phyloP scores from a whole-genome alignment of 2,797 vertebrate genomes.

The Chromis chromis region DNA sequence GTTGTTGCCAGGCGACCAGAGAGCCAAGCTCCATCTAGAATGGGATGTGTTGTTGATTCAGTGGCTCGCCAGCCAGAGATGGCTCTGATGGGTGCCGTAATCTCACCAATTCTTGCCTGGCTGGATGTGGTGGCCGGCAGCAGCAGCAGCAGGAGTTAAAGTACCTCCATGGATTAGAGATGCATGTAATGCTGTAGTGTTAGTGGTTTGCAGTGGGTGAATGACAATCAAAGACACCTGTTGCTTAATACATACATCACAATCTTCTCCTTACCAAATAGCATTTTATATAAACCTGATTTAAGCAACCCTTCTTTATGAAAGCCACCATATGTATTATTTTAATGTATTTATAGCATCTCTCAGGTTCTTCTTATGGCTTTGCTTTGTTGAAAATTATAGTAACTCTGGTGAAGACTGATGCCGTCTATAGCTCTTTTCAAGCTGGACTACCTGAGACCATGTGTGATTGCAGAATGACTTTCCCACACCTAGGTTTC shows the following conservation, averaged over 20 bases:
- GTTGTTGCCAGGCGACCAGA: constrained; percentile 83
- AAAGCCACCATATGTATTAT: too few relatives aligned
- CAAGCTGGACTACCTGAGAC: too few relatives aligned
- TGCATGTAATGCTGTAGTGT: constrained; percentile 13
- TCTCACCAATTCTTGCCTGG: constrained; percentile 59
- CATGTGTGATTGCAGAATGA: too few relatives aligned
- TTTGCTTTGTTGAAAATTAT: too few relatives aligned
- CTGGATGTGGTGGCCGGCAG: constrained; percentile 35
- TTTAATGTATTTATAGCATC: too few relatives aligned
- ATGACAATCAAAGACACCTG: constrained; percentile 15
- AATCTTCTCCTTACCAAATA: not conserved
- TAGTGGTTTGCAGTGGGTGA: not conserved
- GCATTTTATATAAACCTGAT: not conserved
- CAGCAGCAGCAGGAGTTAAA: constrained; percentile 40
- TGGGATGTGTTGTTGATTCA: constrained; percentile 81
- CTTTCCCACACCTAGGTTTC: too few relatives aligned
- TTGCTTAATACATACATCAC: not conserved
- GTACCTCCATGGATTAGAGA: constrained; percentile 27
- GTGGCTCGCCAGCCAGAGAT: constrained; percentile 69
- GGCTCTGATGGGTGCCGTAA: constrained; percentile 74
- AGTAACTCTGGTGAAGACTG: not conserved
- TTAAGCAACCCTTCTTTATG: not conserved
- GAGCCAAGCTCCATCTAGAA: constrained; percentile 74
- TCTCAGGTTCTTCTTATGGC: too few relatives aligned
- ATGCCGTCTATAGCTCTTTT: not conserved